A percentile compares a stretch with the other conserved stretches of the same genome.
Conservation (phyloP, 1,140 invertebrate genomes). For the Cephus cinctus region DNA sequence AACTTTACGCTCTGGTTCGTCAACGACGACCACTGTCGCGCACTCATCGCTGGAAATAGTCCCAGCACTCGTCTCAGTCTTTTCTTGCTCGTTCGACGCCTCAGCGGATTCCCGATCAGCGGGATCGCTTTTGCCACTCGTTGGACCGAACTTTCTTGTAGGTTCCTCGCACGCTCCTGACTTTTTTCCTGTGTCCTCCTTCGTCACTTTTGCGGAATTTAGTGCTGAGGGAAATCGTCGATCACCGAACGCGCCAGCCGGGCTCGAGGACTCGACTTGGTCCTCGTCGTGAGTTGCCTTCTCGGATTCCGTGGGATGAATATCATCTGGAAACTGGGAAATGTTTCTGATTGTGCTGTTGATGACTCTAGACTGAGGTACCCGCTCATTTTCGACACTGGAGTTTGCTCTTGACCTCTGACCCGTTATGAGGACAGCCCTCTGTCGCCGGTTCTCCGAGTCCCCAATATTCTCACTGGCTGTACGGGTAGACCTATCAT, state of each 20-base stretch:
- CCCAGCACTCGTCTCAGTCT: conserved; percentile 6
- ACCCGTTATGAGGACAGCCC: no score
- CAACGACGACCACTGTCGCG: conserved; percentile 45
- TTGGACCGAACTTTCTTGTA: not conserved
- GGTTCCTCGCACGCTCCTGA: not conserved
- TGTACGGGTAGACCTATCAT: no score
- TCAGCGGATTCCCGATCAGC: conserved; percentile 11
- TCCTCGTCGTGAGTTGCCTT: not conserved
- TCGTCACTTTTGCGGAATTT: no score
- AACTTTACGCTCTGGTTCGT: conserved; percentile 35
- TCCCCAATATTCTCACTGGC: no score
- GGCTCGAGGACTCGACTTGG: not conserved
- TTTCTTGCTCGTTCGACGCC: conserved; percentile 18
- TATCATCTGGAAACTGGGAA: not conserved
- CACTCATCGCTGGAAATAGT: conserved; percentile 28
- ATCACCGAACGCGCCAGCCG: not conserved
- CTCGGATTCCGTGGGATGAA: no score
- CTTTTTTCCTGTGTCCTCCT: not conserved
- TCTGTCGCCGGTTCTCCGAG: no score
- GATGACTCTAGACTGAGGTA: not conserved
- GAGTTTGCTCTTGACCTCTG: no score
- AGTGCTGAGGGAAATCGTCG: no score
- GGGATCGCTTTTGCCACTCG: not conserved
- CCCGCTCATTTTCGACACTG: no score
- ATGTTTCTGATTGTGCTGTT: not conserved